Conservation (phyloP, 2,797 vertebrate species). For the Melanotaenia nigrans region DNA sequence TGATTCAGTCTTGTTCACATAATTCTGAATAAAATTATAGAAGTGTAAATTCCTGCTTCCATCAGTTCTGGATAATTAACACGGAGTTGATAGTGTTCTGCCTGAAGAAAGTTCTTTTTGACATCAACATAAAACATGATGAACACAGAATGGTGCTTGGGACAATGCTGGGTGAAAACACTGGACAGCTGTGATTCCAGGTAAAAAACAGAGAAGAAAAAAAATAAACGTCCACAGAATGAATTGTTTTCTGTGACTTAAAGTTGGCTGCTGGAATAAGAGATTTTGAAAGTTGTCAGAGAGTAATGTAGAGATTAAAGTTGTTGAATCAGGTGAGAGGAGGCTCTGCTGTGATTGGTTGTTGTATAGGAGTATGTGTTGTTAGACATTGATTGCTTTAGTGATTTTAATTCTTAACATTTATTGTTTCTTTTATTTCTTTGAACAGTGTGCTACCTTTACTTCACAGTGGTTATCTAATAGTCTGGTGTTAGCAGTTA, state of each 20-base stretch:
- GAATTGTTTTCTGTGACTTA: constrained; percentile 24
- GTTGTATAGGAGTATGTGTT: constrained; percentile 23
- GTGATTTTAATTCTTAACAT: too few species aligned
- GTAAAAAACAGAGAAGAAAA: too few species aligned
- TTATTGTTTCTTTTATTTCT: too few species aligned
- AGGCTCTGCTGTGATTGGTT: not conserved
- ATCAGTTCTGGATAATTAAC: not conserved
- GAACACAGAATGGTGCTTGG: not conserved
- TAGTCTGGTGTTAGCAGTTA: too few species aligned
- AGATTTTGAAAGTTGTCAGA: constrained; percentile 24
- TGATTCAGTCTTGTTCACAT: not conserved
- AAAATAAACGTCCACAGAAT: too few species aligned
- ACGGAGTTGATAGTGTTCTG: not conserved
- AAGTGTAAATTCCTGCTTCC: not conserved
- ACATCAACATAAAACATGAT: not conserved
- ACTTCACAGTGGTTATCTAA: too few species aligned
- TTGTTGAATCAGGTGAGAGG: not conserved
- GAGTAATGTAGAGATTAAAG: not conserved
- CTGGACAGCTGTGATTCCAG: not conserved
- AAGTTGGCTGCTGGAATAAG: constrained; percentile 17
- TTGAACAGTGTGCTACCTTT: too few species aligned
- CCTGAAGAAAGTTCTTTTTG: not conserved
- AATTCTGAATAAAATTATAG: not conserved
- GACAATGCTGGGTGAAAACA: not conserved
- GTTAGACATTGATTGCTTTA: not conserved